Base-by-base conservation (phyloP, 2,797 vertebrate species). In the Taenioides sp. region DNA sequence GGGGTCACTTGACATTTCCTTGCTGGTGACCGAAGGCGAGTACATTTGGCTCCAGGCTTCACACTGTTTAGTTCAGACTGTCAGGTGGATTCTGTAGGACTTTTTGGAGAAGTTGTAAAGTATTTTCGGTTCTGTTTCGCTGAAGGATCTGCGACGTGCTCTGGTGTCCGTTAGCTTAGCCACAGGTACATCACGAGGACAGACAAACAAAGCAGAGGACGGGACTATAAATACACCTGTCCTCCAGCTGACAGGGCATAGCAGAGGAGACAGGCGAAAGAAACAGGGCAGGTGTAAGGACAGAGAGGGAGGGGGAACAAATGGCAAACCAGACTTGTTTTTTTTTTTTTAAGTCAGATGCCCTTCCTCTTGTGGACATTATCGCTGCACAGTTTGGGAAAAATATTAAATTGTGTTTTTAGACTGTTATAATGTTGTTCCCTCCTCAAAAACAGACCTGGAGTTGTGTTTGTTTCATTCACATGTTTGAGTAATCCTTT, bases 221-320 rank as follows among this genome's bases (percentile, higher is more conserved):
- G 4, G 25, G 20, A 37, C 73, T 79, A 74, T 78, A 81, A 84
- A 80, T 77, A 83, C 31, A 55, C 37, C 67, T 18, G 57, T 64
- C 17, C 34, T 22, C 7, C 22, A 3, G 59, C 67, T 81, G 9
- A 69, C 22, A 37, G 67, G 1, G 17, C 27, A 11, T 18, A n/a
- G 7, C 31, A 28, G 59, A n/a, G 28, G 4, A 5, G 28, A 7
- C 58, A 60, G 58, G 55, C 23, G 3, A 58, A 27, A 20, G 17
- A 18, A 61, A 17, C 59, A 34, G 52, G 52, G 7, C 52, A 34
- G 31, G 27, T 17, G 23, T 31, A 17, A 17, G 43, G 43, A 28
- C 25, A 5, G 58, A 16, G 16, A 7, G 58, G 17, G 58, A 7
- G 23, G 25, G 55, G 57, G 23, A 37, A 0, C 34, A 37, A 2